phyloP scores from a whole-genome alignment of 2,113 vertebrate genomes.

The Oncorhynchus kisutch region DNA sequence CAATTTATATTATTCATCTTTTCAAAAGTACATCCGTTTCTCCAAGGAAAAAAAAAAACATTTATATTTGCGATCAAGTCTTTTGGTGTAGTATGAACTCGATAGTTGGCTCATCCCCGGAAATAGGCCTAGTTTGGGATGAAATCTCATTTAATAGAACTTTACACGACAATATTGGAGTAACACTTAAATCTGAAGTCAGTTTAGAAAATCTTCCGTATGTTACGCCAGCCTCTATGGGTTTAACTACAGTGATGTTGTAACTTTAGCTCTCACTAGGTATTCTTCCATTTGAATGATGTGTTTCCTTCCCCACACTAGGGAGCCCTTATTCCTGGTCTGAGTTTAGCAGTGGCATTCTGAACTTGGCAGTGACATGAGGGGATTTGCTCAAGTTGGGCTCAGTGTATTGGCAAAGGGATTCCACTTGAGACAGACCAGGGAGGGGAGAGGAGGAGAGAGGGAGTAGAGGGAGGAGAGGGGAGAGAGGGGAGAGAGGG shows the following conservation, averaged over 20 bases:
- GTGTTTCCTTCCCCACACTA: too few species aligned
- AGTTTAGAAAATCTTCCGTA: too few species aligned
- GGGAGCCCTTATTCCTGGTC: too few species aligned
- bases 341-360: constrained; percentile 43
- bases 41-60: constrained; percentile 31
- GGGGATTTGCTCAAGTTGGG: constrained; percentile 62
- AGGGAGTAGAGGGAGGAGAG: too few species aligned
- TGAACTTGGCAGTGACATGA: constrained; percentile 31
- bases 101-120: constrained; percentile 42
- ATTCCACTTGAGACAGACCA: constrained; percentile 54
- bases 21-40: constrained; percentile 57
- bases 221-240: too few species aligned
- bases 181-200: too few species aligned
- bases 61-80: constrained; percentile 63
- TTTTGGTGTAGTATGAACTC: constrained; percentile 37
- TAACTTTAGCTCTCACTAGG: too few species aligned
- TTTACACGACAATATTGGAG: not conserved
- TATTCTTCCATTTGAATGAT: constrained; percentile 2
- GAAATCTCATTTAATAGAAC: constrained; percentile 57
- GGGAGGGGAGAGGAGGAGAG: too few species aligned
- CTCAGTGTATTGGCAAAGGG: constrained; percentile 58
- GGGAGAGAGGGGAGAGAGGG: too few species aligned
- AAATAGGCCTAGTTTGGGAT: constrained; percentile 44
- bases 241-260: too few species aligned
- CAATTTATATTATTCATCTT: constrained; percentile 58